Conservation (phyloP, 2,797 vertebrate species). For the Cirrhinus mrigala region DNA sequence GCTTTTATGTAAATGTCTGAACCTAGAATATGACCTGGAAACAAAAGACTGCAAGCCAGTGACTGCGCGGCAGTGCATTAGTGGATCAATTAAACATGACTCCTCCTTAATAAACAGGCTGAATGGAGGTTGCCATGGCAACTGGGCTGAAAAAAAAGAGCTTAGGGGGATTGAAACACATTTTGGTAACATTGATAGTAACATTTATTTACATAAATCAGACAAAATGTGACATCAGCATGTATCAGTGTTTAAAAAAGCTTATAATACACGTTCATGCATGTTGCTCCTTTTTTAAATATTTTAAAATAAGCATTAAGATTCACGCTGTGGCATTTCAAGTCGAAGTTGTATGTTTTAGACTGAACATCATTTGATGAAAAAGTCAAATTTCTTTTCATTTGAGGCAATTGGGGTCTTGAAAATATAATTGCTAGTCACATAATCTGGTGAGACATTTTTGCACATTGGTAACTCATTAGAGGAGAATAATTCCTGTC, state of each 20-base stretch:
- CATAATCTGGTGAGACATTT: slow-evolving; percentile 81
- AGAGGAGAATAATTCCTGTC: slow-evolving; percentile 85
- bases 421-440: slow-evolving; percentile 83
- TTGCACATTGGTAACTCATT: slow-evolving; percentile 85
- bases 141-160: slow-evolving; percentile 83
- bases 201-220: slow-evolving; percentile 60
- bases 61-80: slow-evolving; percentile 95
- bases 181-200: slow-evolving; percentile 42
- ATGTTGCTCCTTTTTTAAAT: neutral
- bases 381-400: slow-evolving; percentile 77
- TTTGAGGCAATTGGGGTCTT: slow-evolving; percentile 84
- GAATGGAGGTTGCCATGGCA: slow-evolving; percentile 88
- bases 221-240: slow-evolving; percentile 30
- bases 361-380: neutral
- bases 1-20: slow-evolving; percentile 95
- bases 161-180: slow-evolving; percentile 67
- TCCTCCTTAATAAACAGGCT: slow-evolving; percentile 87
- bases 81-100: slow-evolving; percentile 98
- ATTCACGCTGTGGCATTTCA: neutral
- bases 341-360: neutral
- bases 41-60: slow-evolving; percentile 95
- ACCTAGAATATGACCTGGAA: slow-evolving; percentile 96
- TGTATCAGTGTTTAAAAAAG: neutral
- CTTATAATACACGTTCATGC: neutral
- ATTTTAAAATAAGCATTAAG: neutral